Base-by-base conservation (phyloP, 2,888 invertebrate species). In the Drosophila tanythrix region DNA sequence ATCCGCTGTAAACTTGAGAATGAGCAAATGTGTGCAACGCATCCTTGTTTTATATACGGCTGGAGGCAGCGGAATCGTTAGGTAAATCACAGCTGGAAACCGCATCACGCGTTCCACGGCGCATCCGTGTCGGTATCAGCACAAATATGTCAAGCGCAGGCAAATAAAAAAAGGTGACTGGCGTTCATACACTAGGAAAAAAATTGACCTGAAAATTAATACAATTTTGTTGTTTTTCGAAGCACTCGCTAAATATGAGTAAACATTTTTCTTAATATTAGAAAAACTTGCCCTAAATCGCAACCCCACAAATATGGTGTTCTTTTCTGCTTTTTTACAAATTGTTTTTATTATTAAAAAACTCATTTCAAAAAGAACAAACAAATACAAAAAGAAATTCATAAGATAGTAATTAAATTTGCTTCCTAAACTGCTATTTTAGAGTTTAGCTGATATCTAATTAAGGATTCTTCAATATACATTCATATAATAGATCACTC, bases 71-170 rank as follows among this genome's bases (percentile, higher is more conserved):
- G 8, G 15, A 46, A 25, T 25, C 25, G 15, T 82, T 82, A 72
- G 87, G 76, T 85, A 82, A 88, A 65, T 59, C 88, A 60, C 89
- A 79, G 91, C 88, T 68, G 90, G 88, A 76, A 61, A 48, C 58
- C 68, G 61, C 38, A 48, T 57, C 38, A 53, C 31, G 71, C 68
- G 70, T 66, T 65, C 38, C 48, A 63, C 70, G 57, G 81, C 81
- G 78, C 62, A 63, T 70, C 69, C 70, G 78, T 88, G 86, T 90
- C 91, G 87, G 60, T 87, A 81, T 70, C 91, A 67, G 21, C 46
- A 71, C 80, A 89, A 91, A 89, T 82, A 90, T 85, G 86, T 80
- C 89, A 88, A 72, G 61, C 77, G 72, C 91, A 86, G 87, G 81
- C 85, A 90, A 88, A 90, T 88, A 88, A 75, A 68, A 70, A 52